A percentile compares a stretch with the other conserved stretches of the same genome.
These are phyloP conservation scores for Spongilla lacustris DNA, from an alignment of 37 sponge, comb jelly and placozoan species.

Conservation along the genomic window DNA sequence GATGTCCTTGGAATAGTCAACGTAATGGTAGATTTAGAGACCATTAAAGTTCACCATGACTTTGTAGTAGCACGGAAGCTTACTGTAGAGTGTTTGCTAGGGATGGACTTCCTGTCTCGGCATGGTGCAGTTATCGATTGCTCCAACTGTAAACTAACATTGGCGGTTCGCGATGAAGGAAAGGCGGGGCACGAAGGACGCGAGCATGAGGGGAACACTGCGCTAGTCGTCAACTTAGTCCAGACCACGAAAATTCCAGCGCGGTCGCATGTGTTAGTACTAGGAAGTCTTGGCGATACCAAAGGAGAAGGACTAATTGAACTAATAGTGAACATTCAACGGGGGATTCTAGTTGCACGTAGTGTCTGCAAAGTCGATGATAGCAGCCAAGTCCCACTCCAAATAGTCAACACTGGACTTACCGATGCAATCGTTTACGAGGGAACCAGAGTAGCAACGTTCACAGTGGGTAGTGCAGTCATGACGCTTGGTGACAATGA, in stretches of 20 bases:
- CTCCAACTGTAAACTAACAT: background rate
- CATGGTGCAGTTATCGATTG: constrained; percentile 23
- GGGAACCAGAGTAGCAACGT: constrained; percentile 1
- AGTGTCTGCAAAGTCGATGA: background rate
- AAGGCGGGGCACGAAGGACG: background rate
- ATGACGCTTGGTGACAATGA: background rate
- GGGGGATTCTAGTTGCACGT: constrained; percentile 14
- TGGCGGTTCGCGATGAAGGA: background rate
- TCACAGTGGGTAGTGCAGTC: background rate
- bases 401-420: constrained; percentile 8
- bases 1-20: constrained; percentile 7
- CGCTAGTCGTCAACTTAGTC: background rate
- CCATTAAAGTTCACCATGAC: constrained; percentile 1
- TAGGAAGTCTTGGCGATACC: too few species aligned
- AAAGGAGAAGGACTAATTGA: constrained; percentile 6
- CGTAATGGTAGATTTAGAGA: background rate
- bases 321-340: background rate
- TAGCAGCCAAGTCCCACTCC: background rate
- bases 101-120: constrained; percentile 9
- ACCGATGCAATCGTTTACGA: constrained; percentile 2
- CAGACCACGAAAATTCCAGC: constrained; percentile 8
- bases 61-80: constrained; percentile 9
- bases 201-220: background rate
- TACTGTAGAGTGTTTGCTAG: constrained; percentile 25
- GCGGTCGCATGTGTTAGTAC: background rate